A percentile compares a stretch with the other conserved stretches of the same genome.
phyloP scores from a whole-genome alignment of 2,888 invertebrate genomes.

The Machimus rusticus region DNA sequence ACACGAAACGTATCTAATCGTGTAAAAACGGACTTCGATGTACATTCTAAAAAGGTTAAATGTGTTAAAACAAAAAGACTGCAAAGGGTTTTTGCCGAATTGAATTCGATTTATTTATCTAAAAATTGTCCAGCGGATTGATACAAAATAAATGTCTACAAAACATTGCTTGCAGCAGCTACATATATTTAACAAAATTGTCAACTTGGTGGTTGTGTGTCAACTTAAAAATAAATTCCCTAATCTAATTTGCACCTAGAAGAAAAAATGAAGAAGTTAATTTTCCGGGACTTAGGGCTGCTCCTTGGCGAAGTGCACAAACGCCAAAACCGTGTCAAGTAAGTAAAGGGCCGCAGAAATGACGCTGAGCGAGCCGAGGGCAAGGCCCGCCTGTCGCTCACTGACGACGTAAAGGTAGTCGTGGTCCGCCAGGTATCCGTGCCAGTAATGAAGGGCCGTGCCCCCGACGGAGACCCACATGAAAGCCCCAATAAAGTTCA shows the following conservation, averaged over 20 bases:
- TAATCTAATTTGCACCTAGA: slow-evolving; percentile 25
- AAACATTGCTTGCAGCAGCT: neutral
- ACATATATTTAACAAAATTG: neutral
- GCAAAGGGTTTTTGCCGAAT: neutral
- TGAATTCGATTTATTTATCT: neutral
- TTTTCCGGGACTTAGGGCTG: slow-evolving; percentile 53
- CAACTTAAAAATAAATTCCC: neutral
- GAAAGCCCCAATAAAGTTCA: slow-evolving; percentile 86
- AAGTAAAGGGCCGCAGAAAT: slow-evolving; percentile 81
- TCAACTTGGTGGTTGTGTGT: neutral
- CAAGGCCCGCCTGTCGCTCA: slow-evolving; percentile 82
- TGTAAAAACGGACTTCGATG: no score
- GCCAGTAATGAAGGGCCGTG: slow-evolving; percentile 88
- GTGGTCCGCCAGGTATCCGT: slow-evolving; percentile 83
- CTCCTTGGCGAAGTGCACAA: slow-evolving; percentile 76
- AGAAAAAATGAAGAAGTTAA: neutral
- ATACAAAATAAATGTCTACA: neutral
- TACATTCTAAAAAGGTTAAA: neutral
- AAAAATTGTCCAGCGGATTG: neutral
- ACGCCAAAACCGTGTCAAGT: slow-evolving; percentile 79
- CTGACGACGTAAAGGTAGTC: slow-evolving; percentile 76
- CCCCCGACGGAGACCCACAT: slow-evolving; percentile 87
- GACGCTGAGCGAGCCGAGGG: slow-evolving; percentile 81
- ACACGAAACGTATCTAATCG: no score
- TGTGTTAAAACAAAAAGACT: neutral